Base-by-base conservation (phyloP, 2,888 invertebrate species). In the Microplitis manilae region DNA sequence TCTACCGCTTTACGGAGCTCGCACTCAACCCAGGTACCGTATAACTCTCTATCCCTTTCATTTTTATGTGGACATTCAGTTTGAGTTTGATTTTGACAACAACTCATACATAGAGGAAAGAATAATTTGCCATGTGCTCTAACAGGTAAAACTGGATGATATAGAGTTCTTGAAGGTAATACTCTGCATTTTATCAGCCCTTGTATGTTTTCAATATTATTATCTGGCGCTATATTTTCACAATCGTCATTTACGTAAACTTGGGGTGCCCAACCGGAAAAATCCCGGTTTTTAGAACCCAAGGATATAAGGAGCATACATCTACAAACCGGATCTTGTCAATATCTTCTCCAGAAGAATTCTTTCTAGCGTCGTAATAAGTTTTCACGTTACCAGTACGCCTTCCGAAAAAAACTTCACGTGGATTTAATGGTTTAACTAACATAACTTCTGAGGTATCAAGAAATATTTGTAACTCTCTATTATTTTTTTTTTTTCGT, bases 31-130 rank as follows among this genome's bases (percentile, higher is more conserved):
- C 86, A 90, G 1, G 87, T 87, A 6, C 88, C 84, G 0, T 72
- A 79, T 1, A 87, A 70, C 6, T 74, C 39, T 20, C 85, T 77
- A 38, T 84, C 81, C 1, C n/a, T 38, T 30, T 80, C 80, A 15
- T 83, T 79, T 17, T 64, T 78, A 77, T 89, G 88, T 0, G 6
- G 61, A 77, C 88, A 90, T 0, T 77, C 73, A 1, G 73, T 61
- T 69, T 83, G 80, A 50, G 80, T 77, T 61, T 81, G 65, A 15
- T 73, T 78, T 30, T 88, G 83, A 40, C 81, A 85, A 78, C 87
- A 88, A 0, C 79, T 81, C 8, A 82, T 77, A 81, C 89, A 89
- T 6, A 90, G 75, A 1, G 83, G 80, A 80, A 89, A 90, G 79
- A 85, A 83, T 59, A 88, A 78, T 75, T 86, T 85, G 0, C 79